Evolutionary conservation across 2,888 invertebrate species (phyloP).

Genomic region (Eupeodes latifasciatus): DNA sequence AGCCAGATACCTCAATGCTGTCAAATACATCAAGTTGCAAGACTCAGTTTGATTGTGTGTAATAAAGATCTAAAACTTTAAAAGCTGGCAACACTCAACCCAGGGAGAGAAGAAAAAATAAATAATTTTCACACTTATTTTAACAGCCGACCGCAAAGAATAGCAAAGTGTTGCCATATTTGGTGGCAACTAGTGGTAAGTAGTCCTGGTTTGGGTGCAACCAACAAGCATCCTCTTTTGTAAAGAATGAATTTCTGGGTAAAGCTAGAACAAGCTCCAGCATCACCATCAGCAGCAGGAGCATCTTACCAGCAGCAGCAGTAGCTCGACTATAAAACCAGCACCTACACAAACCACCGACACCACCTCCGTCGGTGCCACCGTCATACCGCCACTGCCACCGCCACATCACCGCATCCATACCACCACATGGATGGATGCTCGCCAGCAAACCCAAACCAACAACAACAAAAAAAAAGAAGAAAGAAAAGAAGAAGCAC

Average conservation of each 20-base stretch:
- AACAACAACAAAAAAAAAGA: slow-evolving; percentile 2
- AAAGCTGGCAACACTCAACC: slow-evolving; percentile 26
- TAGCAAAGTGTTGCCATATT: slow-evolving; percentile 74
- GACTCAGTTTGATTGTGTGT: background rate
- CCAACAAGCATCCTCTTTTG: slow-evolving; percentile 19
- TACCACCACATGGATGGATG: slow-evolving; percentile 35
- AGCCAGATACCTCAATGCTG: no score
- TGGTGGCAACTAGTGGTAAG: slow-evolving; percentile 68
- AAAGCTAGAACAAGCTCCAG: background rate
- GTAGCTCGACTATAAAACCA: background rate
- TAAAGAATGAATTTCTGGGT: slow-evolving; percentile 38
- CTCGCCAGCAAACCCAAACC: slow-evolving; percentile 48
- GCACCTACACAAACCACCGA: slow-evolving; percentile 18
- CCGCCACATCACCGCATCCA: background rate
- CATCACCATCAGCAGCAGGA: no score
- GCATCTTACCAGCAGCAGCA: background rate
- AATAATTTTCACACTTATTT: slow-evolving; percentile 82
- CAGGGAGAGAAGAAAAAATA: slow-evolving; percentile 75
- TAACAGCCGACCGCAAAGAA: slow-evolving; percentile 79
- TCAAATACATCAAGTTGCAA: no score
- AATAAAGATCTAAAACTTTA: background rate
- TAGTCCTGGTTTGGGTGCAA: slow-evolving; percentile 37
- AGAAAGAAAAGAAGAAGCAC: slow-evolving; percentile 17
- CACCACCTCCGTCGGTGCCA: background rate
- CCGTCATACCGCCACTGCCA: background rate